A percentile compares a stretch with the other conserved stretches of the same genome.
Conservation (phyloP, 2,113 vertebrate species). For the Vulpes ferrilata region DNA sequence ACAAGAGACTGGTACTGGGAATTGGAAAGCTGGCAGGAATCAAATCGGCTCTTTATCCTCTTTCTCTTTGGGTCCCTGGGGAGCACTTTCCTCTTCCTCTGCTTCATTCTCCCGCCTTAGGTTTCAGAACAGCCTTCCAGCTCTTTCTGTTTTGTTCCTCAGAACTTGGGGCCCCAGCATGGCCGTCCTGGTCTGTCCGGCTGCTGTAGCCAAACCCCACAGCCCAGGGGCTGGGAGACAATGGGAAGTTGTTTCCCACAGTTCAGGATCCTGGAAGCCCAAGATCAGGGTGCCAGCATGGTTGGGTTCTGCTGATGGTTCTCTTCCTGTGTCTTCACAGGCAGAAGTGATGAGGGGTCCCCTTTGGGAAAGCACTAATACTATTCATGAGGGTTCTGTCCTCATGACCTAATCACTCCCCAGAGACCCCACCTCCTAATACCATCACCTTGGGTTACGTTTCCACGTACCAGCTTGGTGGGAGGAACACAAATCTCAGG, state of each 20-base stretch:
- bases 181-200: neutral
- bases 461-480: neutral
- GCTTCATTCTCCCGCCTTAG: neutral
- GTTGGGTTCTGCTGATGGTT: neutral
- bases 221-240: neutral
- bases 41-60: neutral
- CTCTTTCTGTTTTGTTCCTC: neutral
- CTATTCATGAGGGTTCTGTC: neutral
- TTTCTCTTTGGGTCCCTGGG: neutral
- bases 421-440: neutral
- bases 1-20: neutral
- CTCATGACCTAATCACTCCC: neutral
- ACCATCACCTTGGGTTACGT: too few relatives aligned
- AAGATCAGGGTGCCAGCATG: neutral
- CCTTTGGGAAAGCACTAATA: neutral
- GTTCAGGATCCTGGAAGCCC: neutral
- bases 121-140: neutral
- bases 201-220: neutral
- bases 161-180: neutral
- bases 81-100: neutral
- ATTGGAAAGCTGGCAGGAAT: neutral
- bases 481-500: neutral
- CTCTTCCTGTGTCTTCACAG: neutral
- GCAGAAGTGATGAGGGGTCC: neutral
- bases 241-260: neutral